Evolutionary conservation across 2,113 vertebrate genomes (phyloP).

Genomic region (Eonycteris spelaea): DNA sequence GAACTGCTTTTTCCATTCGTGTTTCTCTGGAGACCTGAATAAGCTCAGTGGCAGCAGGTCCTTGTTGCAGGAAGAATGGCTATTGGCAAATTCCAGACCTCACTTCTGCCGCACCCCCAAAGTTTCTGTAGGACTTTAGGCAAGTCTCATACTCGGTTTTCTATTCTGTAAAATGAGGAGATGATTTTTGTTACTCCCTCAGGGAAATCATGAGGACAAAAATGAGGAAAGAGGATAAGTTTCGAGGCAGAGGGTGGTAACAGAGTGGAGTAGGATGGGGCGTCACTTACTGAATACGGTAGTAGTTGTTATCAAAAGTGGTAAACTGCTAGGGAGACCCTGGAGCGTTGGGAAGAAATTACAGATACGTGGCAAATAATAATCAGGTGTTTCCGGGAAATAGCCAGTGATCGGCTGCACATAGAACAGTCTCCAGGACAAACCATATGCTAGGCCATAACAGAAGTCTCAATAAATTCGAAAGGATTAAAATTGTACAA

Average conservation of each 20-base stretch:
- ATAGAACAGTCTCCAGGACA: neutral
- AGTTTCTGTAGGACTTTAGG: constrained; percentile 3
- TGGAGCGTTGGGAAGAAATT: neutral
- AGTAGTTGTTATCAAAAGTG: constrained; percentile 23
- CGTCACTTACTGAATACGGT: neutral
- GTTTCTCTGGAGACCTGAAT: neutral
- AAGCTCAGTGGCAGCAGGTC: neutral
- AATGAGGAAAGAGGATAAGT: neutral
- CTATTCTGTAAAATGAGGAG: neutral
- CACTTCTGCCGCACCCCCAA: neutral
- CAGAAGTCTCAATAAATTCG: constrained; percentile 23
- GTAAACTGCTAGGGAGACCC: neutral
- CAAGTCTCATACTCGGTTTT: neutral
- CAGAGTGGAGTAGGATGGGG: neutral
- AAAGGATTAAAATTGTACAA: constrained; percentile 25
- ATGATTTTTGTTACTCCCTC: neutral
- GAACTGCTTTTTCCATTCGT: neutral
- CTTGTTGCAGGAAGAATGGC: neutral
- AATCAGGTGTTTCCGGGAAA: neutral
- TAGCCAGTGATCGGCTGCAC: neutral
- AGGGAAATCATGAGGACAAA: neutral
- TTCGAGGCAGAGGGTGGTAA: neutral
- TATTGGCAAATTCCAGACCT: neutral
- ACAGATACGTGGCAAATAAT: neutral
- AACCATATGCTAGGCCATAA: neutral